Evolutionary conservation across 1,140 invertebrate genomes (phyloP), one percentile per base, ranked within the genome.

Genomic region (Nylanderia fulva): DNA sequence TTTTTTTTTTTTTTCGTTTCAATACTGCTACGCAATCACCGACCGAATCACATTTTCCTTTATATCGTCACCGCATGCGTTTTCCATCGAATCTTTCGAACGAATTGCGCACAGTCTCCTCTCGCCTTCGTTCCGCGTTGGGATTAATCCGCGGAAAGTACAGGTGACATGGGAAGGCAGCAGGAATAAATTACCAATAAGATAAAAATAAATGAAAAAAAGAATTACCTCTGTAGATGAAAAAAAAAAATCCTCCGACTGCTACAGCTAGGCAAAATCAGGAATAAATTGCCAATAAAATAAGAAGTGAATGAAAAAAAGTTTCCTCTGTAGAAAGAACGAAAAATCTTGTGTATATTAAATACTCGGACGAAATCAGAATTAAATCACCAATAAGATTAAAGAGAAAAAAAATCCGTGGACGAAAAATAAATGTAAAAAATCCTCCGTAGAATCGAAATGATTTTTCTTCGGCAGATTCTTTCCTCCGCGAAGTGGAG

Each of bases 21-120:
- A 84, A 86, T 60, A 45, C 9, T 52, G 21, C 66, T 21, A 33
- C 66, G 60, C 68, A 84, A 82, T 72, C 66, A 80, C 45, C 42
- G 42, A 77, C 1, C 29, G 45, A 45, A 63, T 71, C 60, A 85
- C 88, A 85, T 89, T 87, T 82, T 87, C 60, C 75, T 76, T 90
- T 77, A 90, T 82, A 89, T 89, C 75, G 76, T 90, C 85, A 74
- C 7, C 52, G 64, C 33, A 15, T 45, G 27, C 60, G 45, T 33
- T 48, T 42, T 56, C 29, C 48, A 45, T 29, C 39, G 63, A 39
- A 42, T 58, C 36, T 66, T 48, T 45, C 9, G 33, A 63, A 36
- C 42, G 42, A 27, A 29, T 36, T 71, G 4, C 21, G 29, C n/a
- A n/a, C 9, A 13, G 15, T 24, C 66, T 72, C 48, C 52, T 74